phyloP scores from a whole-genome alignment of 2,888 invertebrate species.

The Dioctria linearis region DNA sequence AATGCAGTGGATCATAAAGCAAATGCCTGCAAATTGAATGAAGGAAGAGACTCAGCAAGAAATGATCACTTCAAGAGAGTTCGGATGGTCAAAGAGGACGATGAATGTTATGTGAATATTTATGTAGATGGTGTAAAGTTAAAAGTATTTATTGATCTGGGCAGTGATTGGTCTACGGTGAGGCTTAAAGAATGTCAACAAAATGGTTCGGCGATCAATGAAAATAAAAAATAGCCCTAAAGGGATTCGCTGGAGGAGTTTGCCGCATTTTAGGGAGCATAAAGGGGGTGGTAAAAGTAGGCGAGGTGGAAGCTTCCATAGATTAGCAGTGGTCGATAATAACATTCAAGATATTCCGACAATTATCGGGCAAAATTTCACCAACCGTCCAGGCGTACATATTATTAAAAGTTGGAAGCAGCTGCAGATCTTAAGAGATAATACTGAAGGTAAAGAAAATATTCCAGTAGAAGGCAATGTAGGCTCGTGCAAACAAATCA shows the following conservation, averaged over 20 bases:
- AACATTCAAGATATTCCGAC: not conserved
- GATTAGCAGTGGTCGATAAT: not conserved
- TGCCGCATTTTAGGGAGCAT: not conserved
- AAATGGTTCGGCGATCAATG: not conserved
- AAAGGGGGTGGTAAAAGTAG: not conserved
- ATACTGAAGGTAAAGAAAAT: not conserved
- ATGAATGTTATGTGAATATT: not conserved
- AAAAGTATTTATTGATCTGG: not conserved
- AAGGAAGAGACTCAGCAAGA: not conserved
- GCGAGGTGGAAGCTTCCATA: not conserved
- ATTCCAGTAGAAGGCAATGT: too few relatives aligned
- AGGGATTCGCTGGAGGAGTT: not conserved
- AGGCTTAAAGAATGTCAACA: not conserved
- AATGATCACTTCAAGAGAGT: not conserved
- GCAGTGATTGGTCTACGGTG: not conserved
- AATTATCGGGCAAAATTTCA: not conserved
- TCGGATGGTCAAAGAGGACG: not conserved
- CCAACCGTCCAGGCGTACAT: not conserved
- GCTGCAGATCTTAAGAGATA: not conserved
- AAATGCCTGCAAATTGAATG: not conserved
- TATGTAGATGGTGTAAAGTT: not conserved
- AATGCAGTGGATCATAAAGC: not conserved
- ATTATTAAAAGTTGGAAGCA: constrained; percentile 3
- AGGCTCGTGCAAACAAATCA: too few relatives aligned
- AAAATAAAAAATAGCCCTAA: not conserved